Evolutionary conservation across 1,140 invertebrate species (phyloP).

Genomic region (Phymastichus coffea): DNA sequence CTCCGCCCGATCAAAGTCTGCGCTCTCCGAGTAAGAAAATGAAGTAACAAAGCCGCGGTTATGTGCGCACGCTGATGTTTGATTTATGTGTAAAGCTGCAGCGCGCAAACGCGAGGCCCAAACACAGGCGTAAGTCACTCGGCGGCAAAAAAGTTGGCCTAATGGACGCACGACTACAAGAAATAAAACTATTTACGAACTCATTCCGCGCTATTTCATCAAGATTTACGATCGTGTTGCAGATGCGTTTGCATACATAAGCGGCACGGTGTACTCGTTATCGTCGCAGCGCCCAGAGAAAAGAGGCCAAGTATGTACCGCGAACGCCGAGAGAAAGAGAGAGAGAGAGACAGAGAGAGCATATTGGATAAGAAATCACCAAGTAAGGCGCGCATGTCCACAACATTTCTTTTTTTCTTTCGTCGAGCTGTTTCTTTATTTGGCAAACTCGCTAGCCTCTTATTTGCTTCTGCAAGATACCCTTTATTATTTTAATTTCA

Average conservation of each 20-base stretch:
- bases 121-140: not conserved
- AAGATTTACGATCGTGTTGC: slow-evolving; percentile 21
- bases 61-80: not conserved
- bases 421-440: not conserved
- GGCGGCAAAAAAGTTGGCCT: not conserved
- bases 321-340: slow-evolving; percentile 20
- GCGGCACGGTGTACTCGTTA: not conserved
- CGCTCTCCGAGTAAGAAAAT: too few relatives aligned
- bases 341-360: slow-evolving; percentile 12
- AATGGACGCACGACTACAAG: slow-evolving; percentile 12
- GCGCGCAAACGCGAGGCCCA: not conserved
- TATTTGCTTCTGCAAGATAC: too few relatives aligned
- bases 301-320: slow-evolving; percentile 28
- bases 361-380: slow-evolving; percentile 25
- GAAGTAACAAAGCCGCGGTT: too few relatives aligned
- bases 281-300: not conserved
- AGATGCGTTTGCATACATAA: slow-evolving; percentile 14
- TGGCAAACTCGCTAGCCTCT: too few relatives aligned
- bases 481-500: too few relatives aligned
- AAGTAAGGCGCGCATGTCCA: slow-evolving; percentile 11
- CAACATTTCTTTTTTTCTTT: slow-evolving; percentile 1
- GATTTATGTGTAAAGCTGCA: not conserved
- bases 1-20: too few relatives aligned
- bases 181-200: slow-evolving; percentile 26
- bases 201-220: slow-evolving; percentile 17